These are phyloP conservation scores for Danio tinwini DNA, from an alignment of 2,797 vertebrate genomes.

Conservation along the genomic window DNA sequence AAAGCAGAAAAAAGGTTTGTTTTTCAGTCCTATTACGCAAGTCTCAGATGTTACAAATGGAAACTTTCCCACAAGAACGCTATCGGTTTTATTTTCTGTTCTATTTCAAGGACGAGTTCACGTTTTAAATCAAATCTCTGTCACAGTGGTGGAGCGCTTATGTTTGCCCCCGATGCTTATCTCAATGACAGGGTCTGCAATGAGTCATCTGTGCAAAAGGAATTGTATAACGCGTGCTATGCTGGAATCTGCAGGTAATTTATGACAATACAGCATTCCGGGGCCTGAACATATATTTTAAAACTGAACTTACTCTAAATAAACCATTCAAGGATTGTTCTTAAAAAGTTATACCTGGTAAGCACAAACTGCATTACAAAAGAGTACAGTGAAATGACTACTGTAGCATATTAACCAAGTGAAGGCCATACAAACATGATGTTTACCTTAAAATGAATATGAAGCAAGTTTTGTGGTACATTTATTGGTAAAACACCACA, in stretches of 20 bases:
- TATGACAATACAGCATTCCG: neutral
- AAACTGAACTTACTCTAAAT: neutral
- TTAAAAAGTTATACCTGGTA: neutral
- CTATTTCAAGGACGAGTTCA: neutral
- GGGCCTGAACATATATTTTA: neutral
- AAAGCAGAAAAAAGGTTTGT: too few relatives aligned
- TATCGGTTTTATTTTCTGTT: neutral
- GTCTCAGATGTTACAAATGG: neutral
- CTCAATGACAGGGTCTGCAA: conserved; percentile 11
- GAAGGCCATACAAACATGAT: neutral
- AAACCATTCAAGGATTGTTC: neutral
- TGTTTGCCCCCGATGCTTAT: conserved; percentile 10
- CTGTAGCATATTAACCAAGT: neutral
- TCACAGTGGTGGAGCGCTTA: neutral
- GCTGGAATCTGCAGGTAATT: neutral
- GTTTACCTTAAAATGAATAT: neutral
- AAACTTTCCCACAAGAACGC: neutral
- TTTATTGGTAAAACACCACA: neutral
- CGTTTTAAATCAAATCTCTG: conserved; percentile 28
- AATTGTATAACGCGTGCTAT: neutral
- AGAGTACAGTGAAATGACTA: neutral
- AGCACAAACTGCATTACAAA: neutral
- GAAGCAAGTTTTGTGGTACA: neutral
- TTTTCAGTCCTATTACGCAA: neutral
- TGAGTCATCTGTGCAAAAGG: conserved; percentile 22